Percentiles rank a stretch among this genome's conserved stretches.
Conservation (phyloP, 1,140 invertebrate species). For the Chlorops oryzae region DNA sequence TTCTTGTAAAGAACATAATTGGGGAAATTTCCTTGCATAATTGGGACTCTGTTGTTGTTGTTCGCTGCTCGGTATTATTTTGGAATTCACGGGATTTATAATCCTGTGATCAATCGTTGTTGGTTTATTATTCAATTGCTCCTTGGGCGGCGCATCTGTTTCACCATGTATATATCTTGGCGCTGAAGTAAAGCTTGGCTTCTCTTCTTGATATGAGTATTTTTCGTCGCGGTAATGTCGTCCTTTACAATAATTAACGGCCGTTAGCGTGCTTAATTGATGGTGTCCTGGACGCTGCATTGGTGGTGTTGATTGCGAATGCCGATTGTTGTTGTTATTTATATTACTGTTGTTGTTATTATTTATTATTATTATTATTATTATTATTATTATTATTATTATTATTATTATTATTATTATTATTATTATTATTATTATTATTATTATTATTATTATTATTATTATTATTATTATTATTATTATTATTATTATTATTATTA, state of each 20-base stretch:
- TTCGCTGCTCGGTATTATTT: constrained; percentile 21
- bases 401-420: not conserved
- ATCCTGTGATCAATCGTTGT: constrained; percentile 20
- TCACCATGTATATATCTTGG: not conserved
- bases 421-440: not conserved
- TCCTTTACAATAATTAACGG: not conserved
- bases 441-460: not conserved
- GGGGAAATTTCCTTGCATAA: constrained; percentile 38
- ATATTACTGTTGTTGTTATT: not conserved
- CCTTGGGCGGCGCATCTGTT: not conserved
- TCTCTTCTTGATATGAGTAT: not conserved
- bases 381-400: not conserved
- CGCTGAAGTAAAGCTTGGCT: not conserved
- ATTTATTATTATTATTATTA: not conserved
- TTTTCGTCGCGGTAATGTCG: not conserved
- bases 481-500: not conserved
- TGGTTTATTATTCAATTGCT: constrained; percentile 1
- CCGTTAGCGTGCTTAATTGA: not conserved
- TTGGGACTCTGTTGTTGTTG: constrained; percentile 39
- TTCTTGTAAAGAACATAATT: constrained; percentile 21
- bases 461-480: not conserved
- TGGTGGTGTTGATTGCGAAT: not conserved
- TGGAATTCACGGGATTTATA: constrained; percentile 38
- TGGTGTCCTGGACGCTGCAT: not conserved
- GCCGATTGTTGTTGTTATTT: not conserved